These are phyloP conservation scores for Trissolcus brochymenae DNA, from an alignment of 2,888 invertebrate species.

Conservation along the genomic window DNA sequence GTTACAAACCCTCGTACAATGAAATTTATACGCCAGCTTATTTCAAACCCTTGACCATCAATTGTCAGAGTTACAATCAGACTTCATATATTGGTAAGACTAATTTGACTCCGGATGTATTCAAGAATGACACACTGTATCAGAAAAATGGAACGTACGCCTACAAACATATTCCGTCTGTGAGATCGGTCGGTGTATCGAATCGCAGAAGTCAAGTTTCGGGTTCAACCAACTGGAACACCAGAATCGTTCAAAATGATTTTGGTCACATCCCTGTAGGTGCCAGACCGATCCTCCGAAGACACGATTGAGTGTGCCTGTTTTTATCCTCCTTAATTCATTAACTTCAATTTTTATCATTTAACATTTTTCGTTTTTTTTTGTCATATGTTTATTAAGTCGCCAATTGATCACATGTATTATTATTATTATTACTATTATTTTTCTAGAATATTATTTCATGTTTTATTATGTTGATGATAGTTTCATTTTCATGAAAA, in stretches of 20 bases:
- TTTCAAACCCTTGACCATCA: neutral
- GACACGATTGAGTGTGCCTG: neutral
- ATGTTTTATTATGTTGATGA: neutral
- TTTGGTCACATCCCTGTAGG: constrained; percentile 29
- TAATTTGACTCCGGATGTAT: neutral
- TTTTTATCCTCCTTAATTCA: neutral
- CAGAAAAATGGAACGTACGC: neutral
- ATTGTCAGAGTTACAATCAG: neutral
- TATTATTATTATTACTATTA: neutral
- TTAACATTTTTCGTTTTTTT: neutral
- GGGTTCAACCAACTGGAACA: neutral
- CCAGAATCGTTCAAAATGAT: constrained; percentile 14
- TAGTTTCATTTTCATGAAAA: neutral
- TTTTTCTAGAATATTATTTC: neutral
- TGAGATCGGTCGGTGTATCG: constrained; percentile 8
- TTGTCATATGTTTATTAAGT: neutral
- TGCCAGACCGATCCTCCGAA: constrained; percentile 23
- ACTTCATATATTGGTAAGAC: neutral
- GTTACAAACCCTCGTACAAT: constrained; percentile 7
- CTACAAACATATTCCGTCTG: constrained; percentile 2
- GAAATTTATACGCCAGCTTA: neutral
- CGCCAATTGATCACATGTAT: too few relatives aligned
- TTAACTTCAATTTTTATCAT: neutral
- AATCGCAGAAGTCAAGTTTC: constrained; percentile 5
- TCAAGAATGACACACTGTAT: neutral